phyloP scores from a whole-genome alignment of 1,140 invertebrate genomes.

The Chelonus insularis region DNA sequence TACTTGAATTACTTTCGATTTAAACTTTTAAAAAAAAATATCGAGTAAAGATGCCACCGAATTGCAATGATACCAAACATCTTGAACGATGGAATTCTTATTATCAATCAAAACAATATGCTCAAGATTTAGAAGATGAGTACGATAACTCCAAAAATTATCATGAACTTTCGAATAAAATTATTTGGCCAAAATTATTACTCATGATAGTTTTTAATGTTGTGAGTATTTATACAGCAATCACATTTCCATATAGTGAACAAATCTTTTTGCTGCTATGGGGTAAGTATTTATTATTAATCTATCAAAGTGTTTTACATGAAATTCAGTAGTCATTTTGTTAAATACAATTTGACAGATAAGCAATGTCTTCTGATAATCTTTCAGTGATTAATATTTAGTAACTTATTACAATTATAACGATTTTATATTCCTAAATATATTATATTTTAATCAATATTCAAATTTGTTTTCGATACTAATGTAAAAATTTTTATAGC shows the following conservation, averaged over 20 bases:
- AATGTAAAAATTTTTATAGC: background rate
- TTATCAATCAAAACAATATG: too few species aligned
- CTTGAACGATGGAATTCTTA: too few species aligned
- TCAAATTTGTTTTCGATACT: background rate
- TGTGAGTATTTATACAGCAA: background rate
- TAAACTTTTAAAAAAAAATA: background rate
- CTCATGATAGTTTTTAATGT: slow-evolving; percentile 3
- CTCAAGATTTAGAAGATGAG: background rate
- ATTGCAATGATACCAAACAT: background rate
- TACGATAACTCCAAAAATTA: background rate
- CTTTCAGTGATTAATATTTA: too few species aligned
- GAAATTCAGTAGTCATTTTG: too few species aligned
- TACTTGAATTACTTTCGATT: background rate
- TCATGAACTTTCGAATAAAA: slow-evolving; percentile 38
- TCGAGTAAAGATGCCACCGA: background rate
- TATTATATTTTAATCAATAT: background rate
- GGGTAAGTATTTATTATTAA: slow-evolving; percentile 19
- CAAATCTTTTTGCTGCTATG: slow-evolving; percentile 8
- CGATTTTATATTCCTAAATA: too few species aligned
- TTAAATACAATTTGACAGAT: too few species aligned
- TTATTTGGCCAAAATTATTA: slow-evolving; percentile 43
- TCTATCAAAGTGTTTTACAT: too few species aligned
- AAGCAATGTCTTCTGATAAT: too few species aligned
- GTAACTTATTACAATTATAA: too few species aligned
- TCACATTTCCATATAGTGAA: slow-evolving; percentile 21